phyloP scores from a whole-genome alignment of 2,113 vertebrate genomes.

The Melanerpes aurifrons region DNA sequence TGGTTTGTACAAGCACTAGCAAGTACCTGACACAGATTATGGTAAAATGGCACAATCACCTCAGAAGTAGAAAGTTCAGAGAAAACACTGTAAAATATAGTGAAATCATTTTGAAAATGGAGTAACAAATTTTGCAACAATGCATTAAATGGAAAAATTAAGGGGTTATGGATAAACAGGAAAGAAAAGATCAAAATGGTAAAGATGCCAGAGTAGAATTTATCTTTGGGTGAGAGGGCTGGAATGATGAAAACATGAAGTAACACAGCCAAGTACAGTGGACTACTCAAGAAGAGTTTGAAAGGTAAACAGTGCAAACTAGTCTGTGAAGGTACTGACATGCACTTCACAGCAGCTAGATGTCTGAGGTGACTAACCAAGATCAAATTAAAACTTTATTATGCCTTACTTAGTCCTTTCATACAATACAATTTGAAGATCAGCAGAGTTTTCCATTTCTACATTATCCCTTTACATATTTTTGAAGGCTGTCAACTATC shows the following conservation, averaged over 20 bases:
- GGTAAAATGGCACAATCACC: not conserved
- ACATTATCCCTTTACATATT: not conserved
- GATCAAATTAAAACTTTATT: not conserved
- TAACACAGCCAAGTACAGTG: not conserved
- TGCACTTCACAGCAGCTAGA: not conserved
- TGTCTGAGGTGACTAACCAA: not conserved
- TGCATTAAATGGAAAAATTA: not conserved
- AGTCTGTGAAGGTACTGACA: not conserved
- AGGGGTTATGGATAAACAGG: not conserved
- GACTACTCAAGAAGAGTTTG: not conserved
- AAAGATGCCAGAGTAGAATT: not conserved
- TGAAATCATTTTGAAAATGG: not conserved
- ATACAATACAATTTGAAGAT: not conserved
- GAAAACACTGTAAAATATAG: not conserved
- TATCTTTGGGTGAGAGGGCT: not conserved
- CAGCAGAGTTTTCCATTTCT: constrained; percentile 26
- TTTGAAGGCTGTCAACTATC: constrained; percentile 16
- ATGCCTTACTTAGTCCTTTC: not conserved
- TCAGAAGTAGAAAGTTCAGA: not conserved
- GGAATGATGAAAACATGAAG: not conserved
- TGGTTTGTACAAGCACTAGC: not conserved
- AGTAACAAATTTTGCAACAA: not conserved
- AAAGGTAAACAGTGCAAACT: not conserved
- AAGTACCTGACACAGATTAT: not conserved
- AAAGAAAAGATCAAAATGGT: not conserved